phyloP scores from a whole-genome alignment of 2,113 vertebrate genomes.

The Origma solitaria region DNA sequence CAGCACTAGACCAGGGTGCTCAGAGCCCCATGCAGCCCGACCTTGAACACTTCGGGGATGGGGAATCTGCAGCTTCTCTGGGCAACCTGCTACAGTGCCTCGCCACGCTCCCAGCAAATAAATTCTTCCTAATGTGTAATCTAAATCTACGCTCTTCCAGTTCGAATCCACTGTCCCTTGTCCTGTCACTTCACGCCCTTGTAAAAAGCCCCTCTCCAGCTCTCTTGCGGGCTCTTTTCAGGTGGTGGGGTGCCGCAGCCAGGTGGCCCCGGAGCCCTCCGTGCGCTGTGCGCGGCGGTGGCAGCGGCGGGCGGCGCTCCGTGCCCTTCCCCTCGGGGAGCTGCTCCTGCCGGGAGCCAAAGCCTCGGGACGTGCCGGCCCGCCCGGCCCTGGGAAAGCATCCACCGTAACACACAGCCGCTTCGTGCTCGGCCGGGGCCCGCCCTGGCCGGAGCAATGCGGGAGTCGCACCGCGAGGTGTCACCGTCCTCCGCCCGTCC shows the following conservation, averaged over 20 bases:
- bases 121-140: not conserved
- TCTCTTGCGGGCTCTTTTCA: not conserved
- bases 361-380: rapidly evolving
- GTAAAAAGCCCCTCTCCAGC: not conserved
- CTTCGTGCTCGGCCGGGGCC: not conserved
- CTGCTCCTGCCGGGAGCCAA: rapidly evolving
- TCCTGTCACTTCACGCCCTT: too few relatives aligned
- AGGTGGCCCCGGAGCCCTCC: too few relatives aligned
- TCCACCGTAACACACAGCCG: rapidly evolving
- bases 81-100: not conserved
- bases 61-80: not conserved
- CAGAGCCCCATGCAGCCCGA: not conserved
- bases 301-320: not conserved
- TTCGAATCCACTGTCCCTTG: not conserved
- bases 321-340: rapidly evolving
- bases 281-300: too few relatives aligned
- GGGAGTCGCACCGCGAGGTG: not conserved
- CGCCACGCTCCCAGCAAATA: not conserved
- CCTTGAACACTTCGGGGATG: not conserved
- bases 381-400: rapidly evolving
- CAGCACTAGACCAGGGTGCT: not conserved
- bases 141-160: not conserved
- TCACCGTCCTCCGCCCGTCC: not conserved
- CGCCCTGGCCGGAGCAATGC: not conserved
- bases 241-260: not conserved